Evolutionary conservation across 2,888 invertebrate genomes (phyloP).

Genomic region (Philhelius pedissequus): DNA sequence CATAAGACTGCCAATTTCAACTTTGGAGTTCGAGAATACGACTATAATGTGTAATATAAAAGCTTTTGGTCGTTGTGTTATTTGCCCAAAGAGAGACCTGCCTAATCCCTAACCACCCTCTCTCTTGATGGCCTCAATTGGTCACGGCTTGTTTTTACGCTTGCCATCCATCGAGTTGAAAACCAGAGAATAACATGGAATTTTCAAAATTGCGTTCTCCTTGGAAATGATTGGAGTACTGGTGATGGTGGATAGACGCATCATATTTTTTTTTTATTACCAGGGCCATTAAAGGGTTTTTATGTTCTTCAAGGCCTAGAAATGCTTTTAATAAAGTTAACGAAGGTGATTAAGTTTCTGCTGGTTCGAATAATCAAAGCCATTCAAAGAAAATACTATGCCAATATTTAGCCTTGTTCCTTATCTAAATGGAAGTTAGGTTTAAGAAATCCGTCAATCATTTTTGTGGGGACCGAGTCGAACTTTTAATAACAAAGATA

Average conservation of each 20-base stretch:
- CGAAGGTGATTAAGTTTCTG: not conserved
- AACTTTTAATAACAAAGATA: no score
- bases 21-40: constrained; percentile 13
- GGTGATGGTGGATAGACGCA: constrained; percentile 18
- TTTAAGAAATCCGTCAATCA: no score
- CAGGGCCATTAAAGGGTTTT: not conserved
- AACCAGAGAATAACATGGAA: constrained; percentile 31
- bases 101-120: not conserved
- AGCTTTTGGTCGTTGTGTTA: constrained; percentile 1
- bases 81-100: not conserved
- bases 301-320: not conserved
- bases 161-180: constrained; percentile 4
- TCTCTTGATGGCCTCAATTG: not conserved
- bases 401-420: no score
- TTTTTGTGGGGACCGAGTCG: no score
- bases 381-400: no score
- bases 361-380: no score
- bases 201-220: constrained; percentile 54
- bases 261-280: not conserved
- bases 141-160: constrained; percentile 1
- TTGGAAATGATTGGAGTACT: not conserved
- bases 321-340: not conserved
- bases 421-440: no score
- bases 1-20: constrained; percentile 65
- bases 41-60: not conserved